A percentile compares a stretch with the other conserved stretches of the same genome.
phyloP scores from a whole-genome alignment of 53 echinoderm and acorn worm genomes.

The Astropecten irregularis region DNA sequence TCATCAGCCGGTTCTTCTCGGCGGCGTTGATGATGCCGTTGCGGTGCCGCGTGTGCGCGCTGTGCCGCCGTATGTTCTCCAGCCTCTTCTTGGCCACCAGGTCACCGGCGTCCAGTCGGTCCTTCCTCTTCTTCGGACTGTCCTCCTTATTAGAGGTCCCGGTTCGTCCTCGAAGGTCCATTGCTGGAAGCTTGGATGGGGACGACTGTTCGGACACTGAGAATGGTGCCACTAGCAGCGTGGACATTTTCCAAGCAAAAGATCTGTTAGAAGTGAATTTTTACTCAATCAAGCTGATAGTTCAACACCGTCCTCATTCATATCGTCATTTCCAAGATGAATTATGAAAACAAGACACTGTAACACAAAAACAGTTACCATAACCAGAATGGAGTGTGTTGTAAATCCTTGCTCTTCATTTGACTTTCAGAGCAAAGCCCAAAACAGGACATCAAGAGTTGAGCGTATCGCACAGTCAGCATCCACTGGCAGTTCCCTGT shows the following conservation, averaged over 20 bases:
- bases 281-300: neutral
- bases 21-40: conserved; percentile 83
- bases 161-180: conserved; percentile 7
- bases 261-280: neutral
- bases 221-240: neutral
- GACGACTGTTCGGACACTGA: neutral
- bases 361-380: too few species aligned
- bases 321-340: too few species aligned
- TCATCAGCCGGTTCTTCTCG: conserved; percentile 66
- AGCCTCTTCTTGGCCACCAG: conserved; percentile 64
- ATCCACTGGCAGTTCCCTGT: too few species aligned
- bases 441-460: too few species aligned
- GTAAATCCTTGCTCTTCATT: too few species aligned
- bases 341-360: too few species aligned
- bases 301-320: neutral
- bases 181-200: neutral
- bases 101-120: conserved; percentile 63
- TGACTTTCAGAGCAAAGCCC: too few species aligned
- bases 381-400: too few species aligned
- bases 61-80: conserved; percentile 68
- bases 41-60: conserved; percentile 72
- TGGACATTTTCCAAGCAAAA: neutral
- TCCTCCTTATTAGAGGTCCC: neutral
- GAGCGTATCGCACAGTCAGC: too few species aligned
- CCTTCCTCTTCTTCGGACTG: conserved; percentile 15